phyloP scores from a whole-genome alignment of 2,888 invertebrate species.

The Morpho achilles region DNA sequence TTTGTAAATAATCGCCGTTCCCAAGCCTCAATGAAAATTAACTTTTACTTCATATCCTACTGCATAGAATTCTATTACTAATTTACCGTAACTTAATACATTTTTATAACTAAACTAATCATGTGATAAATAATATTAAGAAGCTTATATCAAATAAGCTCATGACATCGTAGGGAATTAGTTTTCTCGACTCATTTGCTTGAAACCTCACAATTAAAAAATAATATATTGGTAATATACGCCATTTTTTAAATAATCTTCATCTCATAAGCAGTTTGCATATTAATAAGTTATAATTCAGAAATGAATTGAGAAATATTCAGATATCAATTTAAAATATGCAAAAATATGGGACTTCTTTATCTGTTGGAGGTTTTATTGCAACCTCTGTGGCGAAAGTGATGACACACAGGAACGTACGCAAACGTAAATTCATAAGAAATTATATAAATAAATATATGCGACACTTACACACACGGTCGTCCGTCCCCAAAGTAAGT shows the following conservation, averaged over 20 bases:
- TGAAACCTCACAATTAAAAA: slow-evolving; percentile 14
- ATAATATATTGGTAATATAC: slow-evolving; percentile 9
- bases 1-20: too few species aligned
- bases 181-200: not conserved
- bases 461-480: too few species aligned
- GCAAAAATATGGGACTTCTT: slow-evolving; percentile 19
- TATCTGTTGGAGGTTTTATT: not conserved
- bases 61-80: too few species aligned
- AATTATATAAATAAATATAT: too few species aligned
- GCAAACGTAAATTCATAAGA: too few species aligned
- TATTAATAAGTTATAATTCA: slow-evolving; percentile 12
- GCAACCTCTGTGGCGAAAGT: not conserved
- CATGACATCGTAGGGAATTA: not conserved
- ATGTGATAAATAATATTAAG: too few species aligned
- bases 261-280: slow-evolving; percentile 11
- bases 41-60: too few species aligned
- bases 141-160: too few species aligned
- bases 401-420: not conserved
- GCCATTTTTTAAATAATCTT: slow-evolving; percentile 7
- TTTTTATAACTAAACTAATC: too few species aligned
- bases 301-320: slow-evolving; percentile 16
- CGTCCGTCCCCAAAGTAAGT: too few species aligned
- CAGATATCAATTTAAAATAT: slow-evolving; percentile 23
- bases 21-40: too few species aligned
- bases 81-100: too few species aligned